Percentiles rank a stretch among this genome's conserved stretches.
These are phyloP conservation scores for Apodemus sylvaticus DNA, from an alignment of 2,113 vertebrate genomes.

Conservation along the genomic window DNA sequence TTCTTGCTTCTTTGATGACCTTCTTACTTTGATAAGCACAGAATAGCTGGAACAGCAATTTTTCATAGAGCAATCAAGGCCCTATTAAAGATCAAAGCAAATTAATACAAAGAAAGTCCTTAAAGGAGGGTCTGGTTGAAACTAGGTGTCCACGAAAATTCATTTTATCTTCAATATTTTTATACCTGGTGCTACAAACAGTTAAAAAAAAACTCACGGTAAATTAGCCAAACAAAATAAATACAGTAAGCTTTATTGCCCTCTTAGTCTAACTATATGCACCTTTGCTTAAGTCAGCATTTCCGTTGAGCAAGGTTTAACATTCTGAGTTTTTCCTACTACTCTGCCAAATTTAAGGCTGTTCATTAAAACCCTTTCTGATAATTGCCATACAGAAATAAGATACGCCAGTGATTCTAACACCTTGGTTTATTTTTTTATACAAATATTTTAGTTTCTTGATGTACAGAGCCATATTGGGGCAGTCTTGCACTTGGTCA, in stretches of 20 bases:
- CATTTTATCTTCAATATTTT: not conserved
- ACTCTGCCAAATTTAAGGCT: conserved; percentile 73
- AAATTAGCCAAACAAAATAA: conserved; percentile 7
- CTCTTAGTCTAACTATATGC: conserved; percentile 10
- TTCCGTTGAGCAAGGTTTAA: conserved; percentile 76
- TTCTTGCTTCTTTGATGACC: not conserved
- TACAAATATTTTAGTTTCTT: conserved; percentile 55
- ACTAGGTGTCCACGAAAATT: not conserved
- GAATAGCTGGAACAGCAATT: not conserved
- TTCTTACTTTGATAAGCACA: not conserved
- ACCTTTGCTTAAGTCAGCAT: conserved; percentile 15
- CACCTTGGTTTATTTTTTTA: conserved; percentile 58
- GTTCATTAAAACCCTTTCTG: conserved; percentile 77
- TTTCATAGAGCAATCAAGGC: not conserved
- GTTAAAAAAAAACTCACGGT: not conserved
- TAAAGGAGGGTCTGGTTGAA: not conserved
- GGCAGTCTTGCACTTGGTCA: no score
- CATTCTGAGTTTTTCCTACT: conserved; percentile 73
- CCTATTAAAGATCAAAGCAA: not conserved
- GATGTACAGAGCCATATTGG: no score
- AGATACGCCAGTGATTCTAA: conserved; percentile 59
- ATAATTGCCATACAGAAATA: conserved; percentile 55
- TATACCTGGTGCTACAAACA: not conserved
- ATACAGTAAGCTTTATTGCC: not conserved
- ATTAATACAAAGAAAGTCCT: not conserved